phyloP scores from a whole-genome alignment of 2,888 invertebrate species.

The Syritta pipiens region DNA sequence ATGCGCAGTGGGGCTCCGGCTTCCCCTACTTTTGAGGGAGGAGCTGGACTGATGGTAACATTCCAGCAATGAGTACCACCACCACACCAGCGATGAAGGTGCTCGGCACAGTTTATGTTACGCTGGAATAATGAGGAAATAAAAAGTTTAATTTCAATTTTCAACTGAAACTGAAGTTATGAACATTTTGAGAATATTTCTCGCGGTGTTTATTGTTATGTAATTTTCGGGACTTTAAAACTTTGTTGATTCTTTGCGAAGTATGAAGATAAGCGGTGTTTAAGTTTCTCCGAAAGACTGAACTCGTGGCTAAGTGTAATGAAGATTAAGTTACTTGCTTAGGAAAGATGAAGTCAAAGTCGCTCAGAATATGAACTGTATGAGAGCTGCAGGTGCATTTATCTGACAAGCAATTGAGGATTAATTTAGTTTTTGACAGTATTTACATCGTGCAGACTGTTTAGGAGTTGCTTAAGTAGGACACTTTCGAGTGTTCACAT shows the following conservation, averaged over 20 bases:
- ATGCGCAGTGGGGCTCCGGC: slow-evolving; percentile 31
- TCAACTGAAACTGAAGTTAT: slow-evolving; percentile 42
- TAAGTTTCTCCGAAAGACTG: slow-evolving; percentile 15
- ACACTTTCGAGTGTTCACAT: too few relatives aligned
- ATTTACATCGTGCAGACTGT: too few relatives aligned
- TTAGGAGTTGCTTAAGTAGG: too few relatives aligned
- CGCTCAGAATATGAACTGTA: too few relatives aligned
- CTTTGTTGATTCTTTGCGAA: slow-evolving; percentile 42
- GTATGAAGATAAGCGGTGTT: slow-evolving; percentile 20
- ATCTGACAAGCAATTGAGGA: too few relatives aligned
- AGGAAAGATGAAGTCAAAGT: not conserved
- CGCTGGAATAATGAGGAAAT: slow-evolving; percentile 45
- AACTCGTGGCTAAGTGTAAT: slow-evolving; percentile 27
- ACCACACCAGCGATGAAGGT: not conserved
- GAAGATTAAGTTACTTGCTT: slow-evolving; percentile 27
- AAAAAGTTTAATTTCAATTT: slow-evolving; percentile 62
- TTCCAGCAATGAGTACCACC: slow-evolving; percentile 33
- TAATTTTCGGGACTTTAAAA: slow-evolving; percentile 46
- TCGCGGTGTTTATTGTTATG: slow-evolving; percentile 59
- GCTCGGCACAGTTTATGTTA: slow-evolving; percentile 27
- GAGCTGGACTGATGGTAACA: slow-evolving; percentile 37
- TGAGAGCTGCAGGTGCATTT: too few relatives aligned
- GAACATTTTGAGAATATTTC: slow-evolving; percentile 37
- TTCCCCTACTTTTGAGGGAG: slow-evolving; percentile 52
- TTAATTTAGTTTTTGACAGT: too few relatives aligned